phyloP scores from a whole-genome alignment of 2,113 vertebrate genomes.

The Helogale parvula region DNA sequence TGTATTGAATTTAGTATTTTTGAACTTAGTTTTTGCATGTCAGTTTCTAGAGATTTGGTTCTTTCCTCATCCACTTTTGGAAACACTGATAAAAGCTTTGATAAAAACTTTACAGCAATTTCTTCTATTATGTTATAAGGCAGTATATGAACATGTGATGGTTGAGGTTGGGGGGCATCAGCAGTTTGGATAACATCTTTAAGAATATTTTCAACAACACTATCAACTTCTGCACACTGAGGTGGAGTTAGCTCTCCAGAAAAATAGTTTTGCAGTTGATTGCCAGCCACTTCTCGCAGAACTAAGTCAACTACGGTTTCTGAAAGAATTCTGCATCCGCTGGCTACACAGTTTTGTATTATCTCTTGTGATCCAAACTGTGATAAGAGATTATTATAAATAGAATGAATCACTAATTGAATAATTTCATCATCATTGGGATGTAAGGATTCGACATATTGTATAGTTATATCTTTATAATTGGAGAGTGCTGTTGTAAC shows the following conservation, averaged over 20 bases:
- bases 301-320: slow-evolving; percentile 74
- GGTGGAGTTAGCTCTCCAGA: slow-evolving; percentile 68
- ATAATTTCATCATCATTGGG: slow-evolving; percentile 65
- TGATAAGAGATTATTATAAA: slow-evolving; percentile 76
- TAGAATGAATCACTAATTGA: slow-evolving; percentile 69
- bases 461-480: slow-evolving; percentile 64
- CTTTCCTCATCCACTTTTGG: slow-evolving; percentile 32
- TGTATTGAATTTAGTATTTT: slow-evolving; percentile 78
- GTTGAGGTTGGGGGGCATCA: background rate
- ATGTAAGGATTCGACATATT: slow-evolving; percentile 71
- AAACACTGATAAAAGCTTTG: slow-evolving; percentile 72
- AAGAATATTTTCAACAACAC: slow-evolving; percentile 71
- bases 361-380: slow-evolving; percentile 73
- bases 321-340: slow-evolving; percentile 75
- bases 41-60: slow-evolving; percentile 51
- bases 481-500: slow-evolving; percentile 72
- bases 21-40: slow-evolving; percentile 67
- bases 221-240: slow-evolving; percentile 72
- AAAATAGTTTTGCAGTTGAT: slow-evolving; percentile 78
- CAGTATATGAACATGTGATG: background rate
- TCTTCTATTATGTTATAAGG: slow-evolving; percentile 74
- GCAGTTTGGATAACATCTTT: background rate
- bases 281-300: slow-evolving; percentile 72
- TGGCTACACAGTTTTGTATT: slow-evolving; percentile 68
- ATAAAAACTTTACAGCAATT: slow-evolving; percentile 74